Base-by-base conservation (phyloP, 2,797 vertebrate genomes). In the Parauchenoglanis ngamensis region DNA sequence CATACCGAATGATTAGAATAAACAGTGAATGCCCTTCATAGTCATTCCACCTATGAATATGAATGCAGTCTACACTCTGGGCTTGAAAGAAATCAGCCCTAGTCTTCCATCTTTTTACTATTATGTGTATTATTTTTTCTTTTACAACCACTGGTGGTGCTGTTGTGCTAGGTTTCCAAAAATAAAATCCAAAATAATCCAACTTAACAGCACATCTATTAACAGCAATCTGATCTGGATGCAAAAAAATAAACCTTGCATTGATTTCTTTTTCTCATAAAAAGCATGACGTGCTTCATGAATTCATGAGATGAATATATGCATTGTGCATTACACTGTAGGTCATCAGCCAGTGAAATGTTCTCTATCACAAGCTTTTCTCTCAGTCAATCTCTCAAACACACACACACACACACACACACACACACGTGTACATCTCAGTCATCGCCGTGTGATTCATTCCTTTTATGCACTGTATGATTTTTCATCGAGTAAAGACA, bases 381-480 rank as follows among this genome's bases (percentile, higher is more conserved):
- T 7, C 17, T 49, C 61, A 54, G 11, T 49, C 65, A 83, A 46
- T 59, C 79, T 83, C n/a, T 84, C 63, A 65, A 83, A 49, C 63
- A 78, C 59, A 85, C 25, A 73, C 40, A 73, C 70, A 77, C 59
- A 85, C 25, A 73, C 40, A 73, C 70, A 77, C 31, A 85, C 7
- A 82, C 44, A 70, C 86, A 35, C 31, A 63, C 68, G 82, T n/a
- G 40, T 28, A 61, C 7, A 44, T 80, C 87, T 84, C 73, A 75
- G 68, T 85, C 87, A 81, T 23, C 10, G 23, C 49, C 0, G 1
- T 54, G 65, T 85, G 76, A 85, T 80, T 88, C 67, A 81, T 81
- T 63, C 67, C 70, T 67, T 85, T 76, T 65, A 44, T 56, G 54
- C 78, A 57, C 89, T 86, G 86, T 83, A 89, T 87, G 78, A 88